Conservation (phyloP, 2,113 vertebrate species). For the Harpagus bidentatus region DNA sequence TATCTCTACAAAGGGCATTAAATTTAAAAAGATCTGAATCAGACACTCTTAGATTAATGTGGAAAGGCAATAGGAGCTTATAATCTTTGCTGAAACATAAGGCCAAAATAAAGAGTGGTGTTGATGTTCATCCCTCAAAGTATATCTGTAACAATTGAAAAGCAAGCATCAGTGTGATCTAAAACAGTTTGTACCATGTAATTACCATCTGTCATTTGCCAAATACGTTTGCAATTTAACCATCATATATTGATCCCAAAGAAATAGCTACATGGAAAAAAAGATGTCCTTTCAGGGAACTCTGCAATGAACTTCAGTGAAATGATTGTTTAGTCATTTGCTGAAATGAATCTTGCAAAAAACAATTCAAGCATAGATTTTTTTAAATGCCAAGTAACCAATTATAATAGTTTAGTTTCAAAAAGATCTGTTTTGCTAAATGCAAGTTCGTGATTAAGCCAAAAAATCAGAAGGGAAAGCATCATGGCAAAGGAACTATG, state of each 20-base stretch:
- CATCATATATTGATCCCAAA: neutral
- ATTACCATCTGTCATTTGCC: neutral
- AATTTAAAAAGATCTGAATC: neutral
- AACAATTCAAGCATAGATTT: neutral
- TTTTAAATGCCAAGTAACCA: neutral
- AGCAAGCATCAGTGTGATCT: neutral
- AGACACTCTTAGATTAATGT: neutral
- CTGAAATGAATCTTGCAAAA: neutral
- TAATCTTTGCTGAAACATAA: neutral
- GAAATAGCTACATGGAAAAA: neutral
- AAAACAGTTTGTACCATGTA: neutral
- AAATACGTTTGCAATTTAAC: neutral
- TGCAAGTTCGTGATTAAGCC: neutral
- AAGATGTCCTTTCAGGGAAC: neutral
- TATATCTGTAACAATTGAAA: neutral
- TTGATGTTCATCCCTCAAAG: neutral
- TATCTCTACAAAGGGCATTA: neutral
- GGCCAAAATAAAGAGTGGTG: neutral
- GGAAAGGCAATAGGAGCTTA: neutral
- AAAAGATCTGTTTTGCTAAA: neutral
- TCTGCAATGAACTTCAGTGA: neutral
- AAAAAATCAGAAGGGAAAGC: neutral
- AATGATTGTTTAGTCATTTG: neutral
- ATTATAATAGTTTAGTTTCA: neutral
- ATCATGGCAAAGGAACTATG: neutral